These are phyloP conservation scores for Drosophila hydei DNA, from an alignment of 1,140 invertebrate genomes.

Conservation along the genomic window DNA sequence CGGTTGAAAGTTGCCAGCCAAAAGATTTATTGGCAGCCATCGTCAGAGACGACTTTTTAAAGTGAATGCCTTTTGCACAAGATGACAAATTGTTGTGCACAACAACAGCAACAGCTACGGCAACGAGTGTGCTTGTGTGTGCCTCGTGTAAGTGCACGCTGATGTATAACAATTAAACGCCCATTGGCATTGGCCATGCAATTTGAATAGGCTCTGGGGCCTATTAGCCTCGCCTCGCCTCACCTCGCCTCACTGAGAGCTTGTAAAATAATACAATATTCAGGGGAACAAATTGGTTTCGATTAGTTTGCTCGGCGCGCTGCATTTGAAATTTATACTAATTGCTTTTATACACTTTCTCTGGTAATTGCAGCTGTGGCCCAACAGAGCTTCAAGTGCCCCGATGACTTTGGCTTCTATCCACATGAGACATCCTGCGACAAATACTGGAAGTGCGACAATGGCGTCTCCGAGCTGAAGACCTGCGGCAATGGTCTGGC, in stretches of 20 bases:
- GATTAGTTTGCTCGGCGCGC: neutral
- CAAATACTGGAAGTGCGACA: conserved; percentile 98
- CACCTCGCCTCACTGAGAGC: neutral
- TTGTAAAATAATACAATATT: conserved; percentile 28
- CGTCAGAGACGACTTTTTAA: conserved; percentile 72
- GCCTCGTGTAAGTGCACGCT: neutral
- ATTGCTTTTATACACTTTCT: conserved; percentile 1
- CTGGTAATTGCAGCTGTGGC: conserved; percentile 85
- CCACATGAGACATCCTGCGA: conserved; percentile 95
- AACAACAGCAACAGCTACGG: conserved; percentile 12
- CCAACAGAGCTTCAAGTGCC: conserved; percentile 95
- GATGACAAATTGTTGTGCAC: conserved; percentile 67
- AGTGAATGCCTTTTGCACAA: conserved; percentile 73
- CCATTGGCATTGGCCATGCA: conserved; percentile 18
- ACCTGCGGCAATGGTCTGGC: conserved; percentile 97
- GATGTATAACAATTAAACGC: conserved; percentile 6
- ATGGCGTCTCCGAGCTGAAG: conserved; percentile 93
- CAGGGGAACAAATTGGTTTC: conserved; percentile 18
- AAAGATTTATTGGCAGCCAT: conserved; percentile 75
- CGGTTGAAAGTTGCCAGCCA: conserved; percentile 70
- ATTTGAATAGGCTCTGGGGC: conserved; percentile 4
- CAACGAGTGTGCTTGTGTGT: neutral
- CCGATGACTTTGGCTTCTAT: conserved; percentile 97
- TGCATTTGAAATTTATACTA: conserved; percentile 22
- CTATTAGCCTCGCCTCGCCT: neutral